Evolutionary conservation across 2,888 invertebrate genomes (phyloP).

Genomic region (Hirtodrosophila histrioides): DNA sequence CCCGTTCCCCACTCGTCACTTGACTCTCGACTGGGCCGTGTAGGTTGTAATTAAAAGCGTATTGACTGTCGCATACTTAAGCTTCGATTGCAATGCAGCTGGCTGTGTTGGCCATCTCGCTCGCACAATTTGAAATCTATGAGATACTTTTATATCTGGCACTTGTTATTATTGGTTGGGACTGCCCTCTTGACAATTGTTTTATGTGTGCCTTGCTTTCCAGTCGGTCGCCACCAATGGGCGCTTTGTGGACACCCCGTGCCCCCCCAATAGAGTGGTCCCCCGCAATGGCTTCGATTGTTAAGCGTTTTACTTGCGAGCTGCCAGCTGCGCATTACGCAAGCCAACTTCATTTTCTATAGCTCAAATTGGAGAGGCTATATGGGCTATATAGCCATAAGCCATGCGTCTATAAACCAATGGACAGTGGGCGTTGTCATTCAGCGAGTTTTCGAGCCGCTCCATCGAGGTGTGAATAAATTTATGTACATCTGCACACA

Average conservation of each 20-base stretch:
- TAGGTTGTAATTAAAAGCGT: conserved; percentile 77
- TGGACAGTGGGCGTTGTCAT: conserved; percentile 73
- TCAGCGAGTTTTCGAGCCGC: conserved; percentile 51
- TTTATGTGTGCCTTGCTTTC: conserved; percentile 40
- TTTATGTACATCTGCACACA: conserved; percentile 50
- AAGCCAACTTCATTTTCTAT: conserved; percentile 76
- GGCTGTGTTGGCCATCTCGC: conserved; percentile 43
- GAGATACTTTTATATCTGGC: conserved; percentile 27
- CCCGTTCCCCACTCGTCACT: conserved; percentile 24
- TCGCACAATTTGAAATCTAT: conserved; percentile 48
- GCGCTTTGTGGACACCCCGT: conserved; percentile 19
- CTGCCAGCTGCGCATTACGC: conserved; percentile 75
- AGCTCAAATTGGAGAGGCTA: conserved; percentile 51
- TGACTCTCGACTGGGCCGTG: conserved; percentile 34
- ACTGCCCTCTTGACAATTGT: conserved; percentile 54
- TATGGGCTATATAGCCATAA: conserved; percentile 45
- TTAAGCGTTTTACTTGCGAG: conserved; percentile 44
- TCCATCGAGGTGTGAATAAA: conserved; percentile 72
- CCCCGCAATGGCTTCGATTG: conserved; percentile 3
- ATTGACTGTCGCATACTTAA: conserved; percentile 62
- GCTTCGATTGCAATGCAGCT: conserved; percentile 53
- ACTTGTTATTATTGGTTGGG: conserved; percentile 59
- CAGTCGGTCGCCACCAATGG: conserved; percentile 48
- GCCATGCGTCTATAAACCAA: conserved; percentile 59
- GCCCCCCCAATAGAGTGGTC: neutral